Percentiles rank a stretch among this genome's conserved stretches.
Conservation (phyloP, 2,113 vertebrate species). For the Gavia stellata region DNA sequence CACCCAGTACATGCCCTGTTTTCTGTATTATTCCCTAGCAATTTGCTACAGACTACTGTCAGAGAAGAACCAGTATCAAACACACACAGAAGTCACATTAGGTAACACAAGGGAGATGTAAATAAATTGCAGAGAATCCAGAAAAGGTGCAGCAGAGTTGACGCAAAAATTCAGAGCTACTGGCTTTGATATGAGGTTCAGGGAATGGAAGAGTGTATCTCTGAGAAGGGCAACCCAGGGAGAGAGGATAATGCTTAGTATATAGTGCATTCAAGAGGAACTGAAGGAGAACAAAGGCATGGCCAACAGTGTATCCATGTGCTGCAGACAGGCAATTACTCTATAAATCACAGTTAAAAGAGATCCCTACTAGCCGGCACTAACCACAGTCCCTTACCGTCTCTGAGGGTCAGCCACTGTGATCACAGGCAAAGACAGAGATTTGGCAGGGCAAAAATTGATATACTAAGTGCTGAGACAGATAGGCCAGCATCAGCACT, state of each 20-base stretch:
- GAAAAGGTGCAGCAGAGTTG: background rate
- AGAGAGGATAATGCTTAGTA: conserved; percentile 38
- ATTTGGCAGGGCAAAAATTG: background rate
- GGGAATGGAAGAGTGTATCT: background rate
- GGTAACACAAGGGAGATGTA: background rate
- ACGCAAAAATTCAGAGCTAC: background rate
- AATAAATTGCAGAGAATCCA: background rate
- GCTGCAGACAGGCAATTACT: conserved; percentile 60
- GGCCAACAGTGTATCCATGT: conserved; percentile 44
- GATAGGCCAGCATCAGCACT: background rate
- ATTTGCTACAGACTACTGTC: background rate
- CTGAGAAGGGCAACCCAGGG: conserved; percentile 49
- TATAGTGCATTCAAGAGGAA: conserved; percentile 45
- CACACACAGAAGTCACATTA: background rate
- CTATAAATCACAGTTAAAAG: conserved; percentile 56
- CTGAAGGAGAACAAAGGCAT: conserved; percentile 54
- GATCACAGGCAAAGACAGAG: background rate
- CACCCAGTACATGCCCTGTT: background rate
- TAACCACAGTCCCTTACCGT: background rate
- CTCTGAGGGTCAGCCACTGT: background rate
- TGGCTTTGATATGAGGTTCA: conserved; percentile 1
- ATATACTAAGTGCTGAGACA: background rate
- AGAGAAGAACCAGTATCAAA: background rate
- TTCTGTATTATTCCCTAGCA: background rate
- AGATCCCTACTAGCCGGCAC: background rate